These are phyloP conservation scores for Maccullochella peelii DNA, from an alignment of 2,113 vertebrate species.

Conservation along the genomic window DNA sequence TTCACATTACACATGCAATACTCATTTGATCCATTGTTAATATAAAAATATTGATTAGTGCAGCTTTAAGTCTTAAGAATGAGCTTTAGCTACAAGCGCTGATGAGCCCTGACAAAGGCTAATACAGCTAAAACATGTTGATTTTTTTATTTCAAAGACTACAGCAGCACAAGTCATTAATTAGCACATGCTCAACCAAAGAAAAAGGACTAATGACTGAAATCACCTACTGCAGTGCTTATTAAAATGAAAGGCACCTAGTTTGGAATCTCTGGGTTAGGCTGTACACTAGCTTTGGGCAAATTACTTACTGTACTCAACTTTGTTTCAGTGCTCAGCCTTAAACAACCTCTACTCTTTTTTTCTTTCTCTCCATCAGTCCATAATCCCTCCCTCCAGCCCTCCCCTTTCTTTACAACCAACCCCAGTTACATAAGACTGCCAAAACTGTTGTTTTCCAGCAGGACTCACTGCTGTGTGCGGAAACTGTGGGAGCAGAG, in stretches of 20 bases:
- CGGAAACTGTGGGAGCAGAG: constrained; percentile 67
- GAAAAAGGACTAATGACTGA: not conserved
- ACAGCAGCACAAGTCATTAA: not conserved
- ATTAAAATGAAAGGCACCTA: not conserved
- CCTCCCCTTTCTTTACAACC: constrained; percentile 50
- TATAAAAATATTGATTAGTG: not conserved
- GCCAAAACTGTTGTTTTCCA: constrained; percentile 68
- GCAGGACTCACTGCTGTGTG: constrained; percentile 61
- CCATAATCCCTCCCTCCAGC: constrained; percentile 55
- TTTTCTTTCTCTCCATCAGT: constrained; percentile 25
- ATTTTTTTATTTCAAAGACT: not conserved
- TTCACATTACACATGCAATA: not conserved
- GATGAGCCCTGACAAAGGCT: constrained; percentile 13
- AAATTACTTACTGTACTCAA: constrained; percentile 44
- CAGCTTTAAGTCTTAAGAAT: not conserved
- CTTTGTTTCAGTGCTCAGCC: constrained; percentile 48
- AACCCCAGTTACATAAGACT: constrained; percentile 70
- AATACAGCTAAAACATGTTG: not conserved
- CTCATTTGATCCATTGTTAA: not conserved
- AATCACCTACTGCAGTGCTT: not conserved
- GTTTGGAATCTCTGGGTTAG: not conserved
- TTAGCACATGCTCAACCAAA: constrained; percentile 8
- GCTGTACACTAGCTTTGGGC: constrained; percentile 11
- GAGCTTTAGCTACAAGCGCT: not conserved
- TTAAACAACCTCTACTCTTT: constrained; percentile 54